Base-by-base conservation (phyloP, 1,140 invertebrate species). In the Drosophila simulans region DNA sequence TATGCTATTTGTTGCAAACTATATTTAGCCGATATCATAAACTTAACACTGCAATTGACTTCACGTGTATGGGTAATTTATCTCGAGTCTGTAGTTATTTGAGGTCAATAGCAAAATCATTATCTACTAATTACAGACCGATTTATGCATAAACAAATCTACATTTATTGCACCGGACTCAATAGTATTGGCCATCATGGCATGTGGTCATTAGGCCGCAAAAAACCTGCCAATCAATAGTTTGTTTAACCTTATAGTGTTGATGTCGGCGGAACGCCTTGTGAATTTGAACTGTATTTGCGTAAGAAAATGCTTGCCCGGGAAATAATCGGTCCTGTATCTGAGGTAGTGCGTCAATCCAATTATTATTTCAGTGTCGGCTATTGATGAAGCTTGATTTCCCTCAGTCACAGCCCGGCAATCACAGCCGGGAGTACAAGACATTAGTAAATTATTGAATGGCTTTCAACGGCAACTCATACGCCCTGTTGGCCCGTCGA, bases 21-120 rank as follows among this genome's bases (percentile, higher is more conserved):
- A 56, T 13, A 42, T 51, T n/a, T 35, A 64, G 17, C 11, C 20
- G 66, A 17, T 48, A 69, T 51, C 34, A 34, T 49, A 57, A 69
- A 27, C 63, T 56, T n/a, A 17, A 27, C 17, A 8, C 34, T 27
- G 64, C 42, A 40, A 43, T 59, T 57, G 52, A 48, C 63, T 73
- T 48, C 52, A 52, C 45, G 63, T 63, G 59, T 56, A 4, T 17
- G 5, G 34, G 43, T 53, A 27, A 37, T 54, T 35, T 48, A 13
- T 46, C 22, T 69, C 10, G 22, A 45, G 37, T 60, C 43, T 17
- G 51, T 49, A 58, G 66, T 72, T 72, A 69, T 63, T 82, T 82
- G 75, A 76, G 83, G 83, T 88, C 83, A 86, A 86, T 77, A 86
- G 63, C 66, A 71, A 78, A 76, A 53, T 60, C 65, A 79, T 83